Evolutionary conservation across 2,113 vertebrate species (phyloP).

Genomic region (Dromaius novaehollandiae): DNA sequence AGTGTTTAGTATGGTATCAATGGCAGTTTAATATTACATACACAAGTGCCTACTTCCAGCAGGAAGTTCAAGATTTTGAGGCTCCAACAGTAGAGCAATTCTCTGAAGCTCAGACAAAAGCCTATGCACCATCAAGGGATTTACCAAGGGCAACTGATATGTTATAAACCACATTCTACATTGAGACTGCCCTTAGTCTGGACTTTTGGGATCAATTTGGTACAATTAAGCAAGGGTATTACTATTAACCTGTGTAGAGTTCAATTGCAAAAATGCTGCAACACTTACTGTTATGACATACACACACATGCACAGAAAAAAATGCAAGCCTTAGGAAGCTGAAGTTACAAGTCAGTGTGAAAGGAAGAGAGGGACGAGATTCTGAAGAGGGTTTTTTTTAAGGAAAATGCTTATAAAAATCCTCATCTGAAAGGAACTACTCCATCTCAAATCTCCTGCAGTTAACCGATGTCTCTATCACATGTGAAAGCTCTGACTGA

Average conservation of each 20-base stretch:
- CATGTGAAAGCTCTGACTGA: background rate
- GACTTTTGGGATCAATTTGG: background rate
- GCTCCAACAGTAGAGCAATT: background rate
- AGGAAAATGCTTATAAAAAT: background rate
- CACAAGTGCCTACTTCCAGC: background rate
- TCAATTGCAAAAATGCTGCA: background rate
- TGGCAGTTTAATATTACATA: background rate
- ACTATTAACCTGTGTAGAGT: background rate
- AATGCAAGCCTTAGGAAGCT: background rate
- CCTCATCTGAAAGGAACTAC: background rate
- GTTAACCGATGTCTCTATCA: background rate
- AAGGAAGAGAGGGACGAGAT: background rate
- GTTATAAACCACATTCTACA: background rate
- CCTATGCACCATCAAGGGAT: background rate
- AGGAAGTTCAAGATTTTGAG: background rate
- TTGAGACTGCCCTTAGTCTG: background rate
- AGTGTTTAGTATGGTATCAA: background rate
- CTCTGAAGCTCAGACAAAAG: background rate
- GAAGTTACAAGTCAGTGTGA: background rate
- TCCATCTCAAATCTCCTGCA: background rate
- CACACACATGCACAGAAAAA: accelerated
- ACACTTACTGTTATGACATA: background rate
- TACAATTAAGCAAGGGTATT: background rate
- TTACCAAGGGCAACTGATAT: background rate
- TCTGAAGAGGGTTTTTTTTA: background rate